Conservation (phyloP, 2,113 vertebrate genomes). For the Myotis brandtii region DNA sequence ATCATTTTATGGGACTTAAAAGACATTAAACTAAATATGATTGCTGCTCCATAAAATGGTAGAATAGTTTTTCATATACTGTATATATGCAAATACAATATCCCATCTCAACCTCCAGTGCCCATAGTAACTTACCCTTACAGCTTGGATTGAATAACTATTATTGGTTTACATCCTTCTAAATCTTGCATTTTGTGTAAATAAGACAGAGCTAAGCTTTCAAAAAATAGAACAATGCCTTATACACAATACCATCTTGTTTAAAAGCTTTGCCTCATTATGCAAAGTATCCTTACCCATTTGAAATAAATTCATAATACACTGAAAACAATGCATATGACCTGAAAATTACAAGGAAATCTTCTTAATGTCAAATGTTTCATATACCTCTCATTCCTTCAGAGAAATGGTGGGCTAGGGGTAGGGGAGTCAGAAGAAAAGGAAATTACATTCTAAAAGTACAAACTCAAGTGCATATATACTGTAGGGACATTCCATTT, state of each 20-base stretch:
- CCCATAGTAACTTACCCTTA: constrained; percentile 82
- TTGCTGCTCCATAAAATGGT: constrained; percentile 86
- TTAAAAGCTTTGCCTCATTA: constrained; percentile 71
- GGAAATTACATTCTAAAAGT: constrained; percentile 36
- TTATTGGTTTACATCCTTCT: constrained; percentile 81
- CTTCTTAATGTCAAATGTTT: constrained; percentile 53
- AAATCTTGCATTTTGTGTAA: constrained; percentile 80
- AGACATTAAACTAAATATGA: constrained; percentile 88
- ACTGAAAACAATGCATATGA: constrained; percentile 1
- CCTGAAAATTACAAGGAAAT: constrained; percentile 13
- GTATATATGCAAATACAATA: constrained; percentile 85
- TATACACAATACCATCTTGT: constrained; percentile 11
- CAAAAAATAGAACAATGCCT: constrained; percentile 54
- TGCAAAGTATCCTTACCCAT: constrained; percentile 16
- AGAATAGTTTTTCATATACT: constrained; percentile 81
- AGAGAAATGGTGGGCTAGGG: neutral
- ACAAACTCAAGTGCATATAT: constrained; percentile 6
- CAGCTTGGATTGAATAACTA: constrained; percentile 82
- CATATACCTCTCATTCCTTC: neutral
- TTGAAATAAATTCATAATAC: constrained; percentile 62
- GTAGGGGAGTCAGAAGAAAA: constrained; percentile 15
- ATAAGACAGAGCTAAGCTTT: constrained; percentile 72
- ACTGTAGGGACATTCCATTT: constrained; percentile 18
- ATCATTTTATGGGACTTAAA: constrained; percentile 86
- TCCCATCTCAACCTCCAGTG: constrained; percentile 82